Conservation (phyloP, 2,797 vertebrate genomes). For the Lophius americanus region DNA sequence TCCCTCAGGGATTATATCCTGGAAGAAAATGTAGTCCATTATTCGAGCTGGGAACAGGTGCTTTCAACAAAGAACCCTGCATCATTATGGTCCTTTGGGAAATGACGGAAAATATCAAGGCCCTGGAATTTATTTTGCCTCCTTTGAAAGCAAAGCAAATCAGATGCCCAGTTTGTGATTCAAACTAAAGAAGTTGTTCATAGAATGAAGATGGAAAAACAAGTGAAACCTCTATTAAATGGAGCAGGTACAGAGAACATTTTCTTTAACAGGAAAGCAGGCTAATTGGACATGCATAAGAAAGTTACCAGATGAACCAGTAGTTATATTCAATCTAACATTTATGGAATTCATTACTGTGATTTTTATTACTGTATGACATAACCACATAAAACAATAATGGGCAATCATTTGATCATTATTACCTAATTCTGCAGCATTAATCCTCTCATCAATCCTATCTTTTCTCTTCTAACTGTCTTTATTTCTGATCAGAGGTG, state of each 20-base stretch:
- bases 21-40: slow-evolving; percentile 66
- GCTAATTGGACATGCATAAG: slow-evolving; percentile 34
- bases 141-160: slow-evolving; percentile 55
- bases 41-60: slow-evolving; percentile 73
- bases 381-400: slow-evolving; percentile 23
- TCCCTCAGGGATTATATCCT: slow-evolving; percentile 63
- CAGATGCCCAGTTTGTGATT: slow-evolving; percentile 41
- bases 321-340: slow-evolving; percentile 37
- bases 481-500: background rate
- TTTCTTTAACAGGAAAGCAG: slow-evolving; percentile 23
- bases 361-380: slow-evolving; percentile 38
- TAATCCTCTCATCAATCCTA: background rate
- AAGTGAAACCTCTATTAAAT: slow-evolving; percentile 2
- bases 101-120: slow-evolving; percentile 66
- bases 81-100: slow-evolving; percentile 60
- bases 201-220: slow-evolving; percentile 39
- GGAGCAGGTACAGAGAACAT: background rate
- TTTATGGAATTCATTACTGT: slow-evolving; percentile 54
- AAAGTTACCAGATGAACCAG: slow-evolving; percentile 31
- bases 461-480: background rate
- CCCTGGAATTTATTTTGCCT: slow-evolving; percentile 53
- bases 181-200: slow-evolving; percentile 22
- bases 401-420: slow-evolving; percentile 31
- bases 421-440: background rate
- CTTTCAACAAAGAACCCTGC: slow-evolving; percentile 66